Evolutionary conservation across 2,888 invertebrate species (phyloP).

Genomic region (Acronicta alni): DNA sequence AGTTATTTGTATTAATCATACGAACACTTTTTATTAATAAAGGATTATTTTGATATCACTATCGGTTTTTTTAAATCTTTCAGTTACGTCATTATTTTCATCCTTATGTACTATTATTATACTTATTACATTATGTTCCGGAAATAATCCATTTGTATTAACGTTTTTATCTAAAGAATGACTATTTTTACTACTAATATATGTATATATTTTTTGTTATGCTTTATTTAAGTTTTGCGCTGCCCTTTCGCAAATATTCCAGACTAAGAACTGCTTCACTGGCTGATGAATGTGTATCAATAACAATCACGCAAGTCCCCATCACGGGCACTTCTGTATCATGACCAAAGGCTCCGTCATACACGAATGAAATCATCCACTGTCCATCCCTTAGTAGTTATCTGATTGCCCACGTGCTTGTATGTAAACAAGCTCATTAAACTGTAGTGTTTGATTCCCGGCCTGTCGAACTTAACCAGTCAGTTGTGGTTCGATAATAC

Average conservation of each 20-base stretch:
- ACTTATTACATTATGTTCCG: neutral
- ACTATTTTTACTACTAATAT: too few species aligned
- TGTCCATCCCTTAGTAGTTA: slow-evolving; percentile 34
- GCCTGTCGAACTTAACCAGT: slow-evolving; percentile 27
- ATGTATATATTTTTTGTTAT: too few species aligned
- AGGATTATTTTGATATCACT: slow-evolving; percentile 22
- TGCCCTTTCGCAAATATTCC: too few species aligned
- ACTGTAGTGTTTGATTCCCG: slow-evolving; percentile 56
- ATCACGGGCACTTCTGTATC: slow-evolving; percentile 4
- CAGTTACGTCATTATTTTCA: neutral
- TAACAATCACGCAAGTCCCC: slow-evolving; percentile 4
- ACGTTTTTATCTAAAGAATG: neutral
- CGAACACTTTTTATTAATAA: slow-evolving; percentile 12
- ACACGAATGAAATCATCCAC: slow-evolving; percentile 31
- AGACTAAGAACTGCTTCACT: too few species aligned
- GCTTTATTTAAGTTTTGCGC: too few species aligned
- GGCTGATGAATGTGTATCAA: slow-evolving; percentile 2
- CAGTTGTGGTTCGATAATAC: slow-evolving; percentile 51
- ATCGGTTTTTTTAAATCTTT: slow-evolving; percentile 8
- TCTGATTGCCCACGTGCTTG: slow-evolving; percentile 57
- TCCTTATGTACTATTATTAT: neutral
- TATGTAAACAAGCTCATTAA: slow-evolving; percentile 63
- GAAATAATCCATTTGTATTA: slow-evolving; percentile 1
- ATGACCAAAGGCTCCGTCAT: slow-evolving; percentile 9
- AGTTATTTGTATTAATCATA: too few species aligned